A percentile compares a stretch with the other conserved stretches of the same genome.
Evolutionary conservation across 2,888 invertebrate genomes (phyloP).

Genomic region (Ctenicera cuprea): DNA sequence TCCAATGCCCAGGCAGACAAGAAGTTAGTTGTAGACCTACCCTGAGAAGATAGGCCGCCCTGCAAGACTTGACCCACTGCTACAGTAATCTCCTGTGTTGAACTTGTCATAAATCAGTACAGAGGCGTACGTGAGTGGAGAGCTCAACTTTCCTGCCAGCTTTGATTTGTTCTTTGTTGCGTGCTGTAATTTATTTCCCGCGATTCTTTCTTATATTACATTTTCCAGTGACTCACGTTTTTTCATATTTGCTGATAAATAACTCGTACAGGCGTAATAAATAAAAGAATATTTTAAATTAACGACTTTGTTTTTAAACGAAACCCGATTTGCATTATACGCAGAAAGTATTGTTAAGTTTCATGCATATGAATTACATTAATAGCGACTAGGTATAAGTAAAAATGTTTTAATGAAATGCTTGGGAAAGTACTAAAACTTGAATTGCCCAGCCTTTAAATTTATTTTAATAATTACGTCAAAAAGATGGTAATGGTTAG

Average conservation of each 20-base stretch:
- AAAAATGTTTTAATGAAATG: too few relatives aligned
- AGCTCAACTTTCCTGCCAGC: constrained; percentile 46
- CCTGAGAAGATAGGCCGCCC: constrained; percentile 50
- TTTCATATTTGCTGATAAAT: constrained; percentile 21
- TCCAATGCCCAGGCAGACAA: constrained; percentile 56
- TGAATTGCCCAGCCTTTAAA: too few relatives aligned
- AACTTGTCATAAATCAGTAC: constrained; percentile 57
- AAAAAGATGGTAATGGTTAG: too few relatives aligned
- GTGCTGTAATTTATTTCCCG: constrained; percentile 58
- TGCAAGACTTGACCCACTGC: constrained; percentile 59
- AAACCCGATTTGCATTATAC: background rate
- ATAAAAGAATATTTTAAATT: constrained; percentile 4
- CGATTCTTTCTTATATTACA: constrained; percentile 53
- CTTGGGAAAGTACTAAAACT: too few relatives aligned
- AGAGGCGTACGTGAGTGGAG: constrained; percentile 59
- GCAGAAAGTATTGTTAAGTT: too few relatives aligned
- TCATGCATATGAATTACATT: too few relatives aligned
- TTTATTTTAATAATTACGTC: too few relatives aligned
- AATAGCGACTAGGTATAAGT: too few relatives aligned
- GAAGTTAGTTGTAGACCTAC: constrained; percentile 55
- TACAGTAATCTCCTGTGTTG: constrained; percentile 61
- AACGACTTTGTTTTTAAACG: background rate
- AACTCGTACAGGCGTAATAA: constrained; percentile 4
- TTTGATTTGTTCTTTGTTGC: constrained; percentile 59
- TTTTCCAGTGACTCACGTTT: constrained; percentile 23